Evolutionary conservation across 2,888 invertebrate genomes (phyloP).

Genomic region (Himalopsyche japonica): DNA sequence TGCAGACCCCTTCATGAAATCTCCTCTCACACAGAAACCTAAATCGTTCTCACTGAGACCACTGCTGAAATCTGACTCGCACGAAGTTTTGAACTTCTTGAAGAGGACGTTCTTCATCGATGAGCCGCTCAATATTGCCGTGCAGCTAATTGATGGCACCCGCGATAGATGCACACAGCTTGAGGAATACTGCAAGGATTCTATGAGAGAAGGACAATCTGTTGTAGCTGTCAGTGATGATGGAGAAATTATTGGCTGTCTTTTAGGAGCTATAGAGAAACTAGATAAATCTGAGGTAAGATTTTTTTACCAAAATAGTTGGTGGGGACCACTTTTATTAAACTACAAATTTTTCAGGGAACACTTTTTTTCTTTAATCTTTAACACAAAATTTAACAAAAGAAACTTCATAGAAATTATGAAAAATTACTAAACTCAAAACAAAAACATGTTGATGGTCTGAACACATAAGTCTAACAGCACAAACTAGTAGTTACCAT

Average conservation of each 20-base stretch:
- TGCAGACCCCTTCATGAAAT: neutral
- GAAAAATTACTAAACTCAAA: no score
- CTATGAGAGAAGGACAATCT: conserved; percentile 63
- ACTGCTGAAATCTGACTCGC: conserved; percentile 11
- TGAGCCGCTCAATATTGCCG: conserved; percentile 63
- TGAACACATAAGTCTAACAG: no score
- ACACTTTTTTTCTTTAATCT: no score
- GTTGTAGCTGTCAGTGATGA: conserved; percentile 64
- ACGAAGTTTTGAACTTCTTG: conserved; percentile 26
- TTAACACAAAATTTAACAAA: no score
- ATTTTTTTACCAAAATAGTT: no score
- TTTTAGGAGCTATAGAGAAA: conserved; percentile 55
- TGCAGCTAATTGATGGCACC: conserved; percentile 53
- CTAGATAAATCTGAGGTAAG: conserved; percentile 42
- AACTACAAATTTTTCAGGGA: no score
- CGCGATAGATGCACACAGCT: conserved; percentile 59
- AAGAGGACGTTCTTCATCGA: conserved; percentile 58
- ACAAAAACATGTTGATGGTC: no score
- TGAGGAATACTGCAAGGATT: conserved; percentile 64
- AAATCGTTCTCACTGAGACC: conserved; percentile 7
- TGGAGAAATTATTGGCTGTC: conserved; percentile 63
- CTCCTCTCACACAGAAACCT: neutral
- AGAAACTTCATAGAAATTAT: no score
- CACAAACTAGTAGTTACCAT: no score
- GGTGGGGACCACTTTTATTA: no score